A percentile compares a stretch with the other conserved stretches of the same genome.
Conservation (phyloP, 2,113 vertebrate genomes). For the Eurypyga helias region DNA sequence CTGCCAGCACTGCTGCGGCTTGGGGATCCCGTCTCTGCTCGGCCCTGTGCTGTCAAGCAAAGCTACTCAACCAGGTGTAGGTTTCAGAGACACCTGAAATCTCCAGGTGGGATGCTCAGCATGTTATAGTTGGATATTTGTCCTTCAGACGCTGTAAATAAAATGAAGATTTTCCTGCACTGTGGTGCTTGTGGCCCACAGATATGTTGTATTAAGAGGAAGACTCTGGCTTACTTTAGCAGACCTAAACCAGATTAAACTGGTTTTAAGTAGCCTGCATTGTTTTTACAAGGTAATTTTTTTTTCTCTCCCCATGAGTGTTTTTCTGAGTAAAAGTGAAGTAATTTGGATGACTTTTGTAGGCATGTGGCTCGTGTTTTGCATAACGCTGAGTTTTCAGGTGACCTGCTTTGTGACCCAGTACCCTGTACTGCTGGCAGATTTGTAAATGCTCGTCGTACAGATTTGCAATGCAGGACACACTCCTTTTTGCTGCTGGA, state of each 20-base stretch:
- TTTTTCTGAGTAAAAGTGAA: constrained; percentile 29
- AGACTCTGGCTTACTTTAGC: background rate
- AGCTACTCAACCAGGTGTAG: background rate
- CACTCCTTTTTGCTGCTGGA: background rate
- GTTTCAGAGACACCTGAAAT: background rate
- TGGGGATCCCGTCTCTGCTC: background rate
- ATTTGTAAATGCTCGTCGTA: background rate
- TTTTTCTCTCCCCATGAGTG: background rate
- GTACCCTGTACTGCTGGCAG: background rate
- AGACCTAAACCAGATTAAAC: background rate
- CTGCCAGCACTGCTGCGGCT: background rate
- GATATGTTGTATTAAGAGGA: background rate
- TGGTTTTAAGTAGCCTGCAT: background rate
- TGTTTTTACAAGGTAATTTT: background rate
- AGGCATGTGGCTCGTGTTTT: constrained; percentile 19
- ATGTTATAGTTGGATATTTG: background rate
- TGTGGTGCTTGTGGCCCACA: background rate
- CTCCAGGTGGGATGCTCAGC: background rate
- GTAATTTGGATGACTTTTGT: constrained; percentile 44
- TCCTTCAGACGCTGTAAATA: background rate
- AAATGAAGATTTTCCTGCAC: background rate
- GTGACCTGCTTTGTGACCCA: constrained; percentile 64
- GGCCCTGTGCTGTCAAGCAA: background rate
- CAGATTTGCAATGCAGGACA: background rate
- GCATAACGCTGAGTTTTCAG: constrained; percentile 69